phyloP scores from a whole-genome alignment of 2,888 invertebrate genomes.

The Pinctada fucata region DNA sequence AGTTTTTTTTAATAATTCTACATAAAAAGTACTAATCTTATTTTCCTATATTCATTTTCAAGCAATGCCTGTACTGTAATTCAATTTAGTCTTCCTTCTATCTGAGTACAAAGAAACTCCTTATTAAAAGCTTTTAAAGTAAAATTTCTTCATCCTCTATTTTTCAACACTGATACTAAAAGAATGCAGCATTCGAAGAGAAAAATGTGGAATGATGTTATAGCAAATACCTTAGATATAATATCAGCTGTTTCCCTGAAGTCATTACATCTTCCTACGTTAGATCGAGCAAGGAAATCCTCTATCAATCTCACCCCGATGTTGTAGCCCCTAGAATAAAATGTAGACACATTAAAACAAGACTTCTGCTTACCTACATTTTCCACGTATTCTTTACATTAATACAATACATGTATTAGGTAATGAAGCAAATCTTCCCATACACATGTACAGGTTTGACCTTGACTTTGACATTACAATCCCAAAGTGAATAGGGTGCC shows the following conservation, averaged over 20 bases:
- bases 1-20: not conserved
- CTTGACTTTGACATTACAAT: no score
- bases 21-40: not conserved
- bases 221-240: conserved; percentile 75
- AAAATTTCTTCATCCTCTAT: no score
- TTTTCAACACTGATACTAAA: no score
- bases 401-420: not conserved
- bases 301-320: conserved; percentile 98
- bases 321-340: conserved; percentile 88
- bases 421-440: not conserved
- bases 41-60: no score
- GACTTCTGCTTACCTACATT: not conserved
- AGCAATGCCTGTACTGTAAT: no score
- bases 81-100: no score
- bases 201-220: no score
- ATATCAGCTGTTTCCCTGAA: conserved; percentile 96
- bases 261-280: conserved; percentile 94
- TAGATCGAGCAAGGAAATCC: conserved; percentile 92
- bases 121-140: no score
- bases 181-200: no score
- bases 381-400: not conserved
- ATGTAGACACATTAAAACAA: conserved; percentile 50
- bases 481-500: no score
- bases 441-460: no score
- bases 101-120: no score